phyloP scores from a whole-genome alignment of 2,888 invertebrate genomes.

The Melieria picta region DNA sequence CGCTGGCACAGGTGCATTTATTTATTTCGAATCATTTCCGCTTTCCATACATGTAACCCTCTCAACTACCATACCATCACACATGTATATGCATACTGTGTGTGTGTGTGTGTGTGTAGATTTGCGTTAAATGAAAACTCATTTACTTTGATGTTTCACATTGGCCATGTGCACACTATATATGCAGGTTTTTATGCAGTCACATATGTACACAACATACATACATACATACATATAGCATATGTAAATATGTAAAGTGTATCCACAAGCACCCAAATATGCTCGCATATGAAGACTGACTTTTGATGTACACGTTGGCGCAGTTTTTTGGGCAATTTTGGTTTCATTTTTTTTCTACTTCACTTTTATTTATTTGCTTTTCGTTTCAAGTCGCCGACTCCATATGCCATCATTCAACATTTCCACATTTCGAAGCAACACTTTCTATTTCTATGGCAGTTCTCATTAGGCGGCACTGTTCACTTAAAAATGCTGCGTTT shows the following conservation, averaged over 20 bases:
- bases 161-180: not conserved
- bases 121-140: constrained; percentile 59
- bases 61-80: not conserved
- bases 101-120: constrained; percentile 7
- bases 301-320: too few relatives aligned
- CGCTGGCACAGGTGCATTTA: constrained; percentile 56
- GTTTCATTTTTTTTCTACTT: too few relatives aligned
- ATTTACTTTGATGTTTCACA: constrained; percentile 60
- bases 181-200: constrained; percentile 10
- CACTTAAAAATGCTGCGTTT: too few relatives aligned
- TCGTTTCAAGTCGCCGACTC: too few relatives aligned
- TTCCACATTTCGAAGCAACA: too few relatives aligned
- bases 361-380: too few relatives aligned
- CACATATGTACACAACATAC: not conserved
- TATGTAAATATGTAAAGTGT: not conserved
- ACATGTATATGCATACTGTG: constrained; percentile 15
- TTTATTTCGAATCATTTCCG: constrained; percentile 62
- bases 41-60: constrained; percentile 36
- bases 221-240: not conserved
- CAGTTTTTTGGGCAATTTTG: too few relatives aligned
- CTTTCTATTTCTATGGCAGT: too few relatives aligned
- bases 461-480: too few relatives aligned
- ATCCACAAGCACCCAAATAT: not conserved
- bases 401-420: too few relatives aligned
- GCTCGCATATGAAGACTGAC: too few relatives aligned